Percentiles rank a stretch among this genome's conserved stretches.
Conservation (phyloP, 2,888 invertebrate genomes). For the Pristionchus arcanus region DNA sequence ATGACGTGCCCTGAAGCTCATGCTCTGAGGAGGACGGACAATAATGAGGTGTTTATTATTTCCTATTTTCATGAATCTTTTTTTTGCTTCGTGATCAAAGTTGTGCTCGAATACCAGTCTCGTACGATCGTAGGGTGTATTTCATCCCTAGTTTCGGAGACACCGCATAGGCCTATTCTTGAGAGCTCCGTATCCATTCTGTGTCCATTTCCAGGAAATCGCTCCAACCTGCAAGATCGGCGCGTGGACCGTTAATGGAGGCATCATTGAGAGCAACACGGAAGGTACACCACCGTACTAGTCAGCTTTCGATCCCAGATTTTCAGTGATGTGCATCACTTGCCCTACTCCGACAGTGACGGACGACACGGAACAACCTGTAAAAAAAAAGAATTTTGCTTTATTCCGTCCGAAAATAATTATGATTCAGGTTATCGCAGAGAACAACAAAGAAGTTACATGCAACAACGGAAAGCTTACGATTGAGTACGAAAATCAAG, state of each 20-base stretch:
- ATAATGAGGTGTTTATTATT: background rate
- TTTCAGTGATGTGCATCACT: background rate
- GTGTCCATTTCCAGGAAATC: background rate
- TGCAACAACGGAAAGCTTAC: background rate
- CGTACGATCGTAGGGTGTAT: too few relatives aligned
- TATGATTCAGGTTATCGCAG: background rate
- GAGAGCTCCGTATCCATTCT: too few relatives aligned
- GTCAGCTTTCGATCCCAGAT: background rate
- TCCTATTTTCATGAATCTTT: background rate
- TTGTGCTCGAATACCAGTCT: too few relatives aligned
- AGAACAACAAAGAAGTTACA: background rate
- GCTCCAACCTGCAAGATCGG: background rate
- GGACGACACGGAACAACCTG: background rate
- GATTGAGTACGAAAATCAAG: background rate
- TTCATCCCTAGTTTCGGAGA: too few relatives aligned
- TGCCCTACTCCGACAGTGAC: background rate
- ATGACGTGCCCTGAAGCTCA: background rate
- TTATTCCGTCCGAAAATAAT: background rate
- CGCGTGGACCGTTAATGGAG: background rate
- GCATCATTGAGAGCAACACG: background rate
- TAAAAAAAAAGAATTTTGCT: background rate
- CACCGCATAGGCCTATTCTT: too few relatives aligned
- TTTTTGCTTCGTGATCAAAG: background rate
- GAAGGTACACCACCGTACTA: too few relatives aligned
- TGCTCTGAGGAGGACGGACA: background rate